Base-by-base conservation (phyloP, 1,140 invertebrate genomes). In the Mamestra configurata region DNA sequence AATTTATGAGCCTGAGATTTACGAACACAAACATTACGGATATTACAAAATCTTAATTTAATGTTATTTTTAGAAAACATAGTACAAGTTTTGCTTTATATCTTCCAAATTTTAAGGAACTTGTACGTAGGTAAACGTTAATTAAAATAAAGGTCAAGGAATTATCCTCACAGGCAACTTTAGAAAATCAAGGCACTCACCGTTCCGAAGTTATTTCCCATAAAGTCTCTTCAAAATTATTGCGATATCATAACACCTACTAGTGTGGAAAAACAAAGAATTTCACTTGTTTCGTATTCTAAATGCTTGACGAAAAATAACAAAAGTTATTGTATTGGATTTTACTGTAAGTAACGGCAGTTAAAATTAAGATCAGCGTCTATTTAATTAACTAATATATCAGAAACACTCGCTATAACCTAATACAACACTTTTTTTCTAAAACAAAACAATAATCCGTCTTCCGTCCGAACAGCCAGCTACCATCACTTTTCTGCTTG, bases 171-270 rank as follows among this genome's bases (percentile, higher is more conserved):
- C 7, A 53, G 15, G 11, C 13, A 27, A 73, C 13, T 27, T 0
- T 37, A 15, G 43, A n/a, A 40, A 40, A 57, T 68, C 35, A 80
- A 53, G 76, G 61, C 49, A 86, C 86, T 88, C 61, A 88, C 86
- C 78, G 83, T 84, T 83, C 77, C 80, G 79, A 79, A 84, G 77
- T 79, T 86, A 79, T 80, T 84, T 85, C 72, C 86, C 86, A 88
- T 88, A 88, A 75, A 88, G 82, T 79, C 15, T 73, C 72, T 53
- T 61, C 76, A 61, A 49, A 68, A 35, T 55, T 64, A n/a, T 53
- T 51, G 61, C 68, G 49, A 31, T 49, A 79, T 8, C 61, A 82
- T 76, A 76, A 51, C 80, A 78, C 68, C 77, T 27, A 43, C 37
- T 43, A 37, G 35, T 71, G 8, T 31, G 22, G 15, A 57, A 81